Base-by-base conservation (phyloP, 1,140 invertebrate genomes). In the Drosophila kurseongensis region DNA sequence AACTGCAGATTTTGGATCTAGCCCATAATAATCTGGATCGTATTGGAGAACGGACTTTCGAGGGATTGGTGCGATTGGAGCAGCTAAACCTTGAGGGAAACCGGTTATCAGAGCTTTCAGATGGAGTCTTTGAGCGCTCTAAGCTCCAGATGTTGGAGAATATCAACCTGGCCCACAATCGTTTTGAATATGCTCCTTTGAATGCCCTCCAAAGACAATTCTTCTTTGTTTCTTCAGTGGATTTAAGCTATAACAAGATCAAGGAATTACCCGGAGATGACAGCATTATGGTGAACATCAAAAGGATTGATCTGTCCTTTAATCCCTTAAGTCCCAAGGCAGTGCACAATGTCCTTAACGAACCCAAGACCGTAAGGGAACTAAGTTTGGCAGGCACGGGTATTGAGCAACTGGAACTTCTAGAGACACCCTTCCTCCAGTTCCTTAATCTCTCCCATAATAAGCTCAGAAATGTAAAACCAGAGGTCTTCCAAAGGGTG, bases 351-450 rank as follows among this genome's bases (percentile, higher is more conserved):
- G 95, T 98, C 40, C 91, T 98, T 0, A 96, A 95, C 45, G 97
- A 98, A 90, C 97, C 97, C 0, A 98, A 98, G 93, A 97, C 97
- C 0, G 95, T 97, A 0, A 92, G 97, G 51, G 94, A 95, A 47
- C 92, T 98, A 9, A 97, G 97, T 91, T 92, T 98, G 23, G 96
- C 97, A 0, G 95, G 95, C 42, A 97, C 96, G 2, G 96, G 96
- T 10, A 95, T 98, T 6, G 94, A 93, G 47, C 85, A 93, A 5
- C 91, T 97, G 4, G 93, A 94, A 0, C 94, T 95, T 41, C 89
- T 98, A 16, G 97, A 98, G 93, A 98, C 96, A 29, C 97, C 97
- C 6, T 98, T 98, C 84, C 93, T 98, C 40, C 95, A 95, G 67
- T 92, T 93, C 59, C 92, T 98, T n/a, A 97, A 98, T 93, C 84